Conservation (phyloP, 2,888 invertebrate species). For the Cynaeus angustus region DNA sequence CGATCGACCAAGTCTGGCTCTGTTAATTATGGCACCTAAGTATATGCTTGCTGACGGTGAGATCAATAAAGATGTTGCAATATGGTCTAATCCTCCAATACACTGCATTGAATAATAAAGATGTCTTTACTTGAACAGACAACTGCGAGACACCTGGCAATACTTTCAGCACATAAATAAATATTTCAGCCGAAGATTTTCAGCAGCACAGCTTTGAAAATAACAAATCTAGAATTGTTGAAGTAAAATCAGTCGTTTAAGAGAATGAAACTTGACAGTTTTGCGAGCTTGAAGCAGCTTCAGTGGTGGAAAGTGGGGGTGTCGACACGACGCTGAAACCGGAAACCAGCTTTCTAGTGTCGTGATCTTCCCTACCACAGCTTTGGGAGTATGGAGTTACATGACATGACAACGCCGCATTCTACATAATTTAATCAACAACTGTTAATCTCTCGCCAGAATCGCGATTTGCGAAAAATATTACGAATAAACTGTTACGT, state of each 20-base stretch:
- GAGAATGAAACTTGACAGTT: constrained; percentile 64
- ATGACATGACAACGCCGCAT: constrained; percentile 62
- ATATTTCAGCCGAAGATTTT: constrained; percentile 44
- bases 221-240: constrained; percentile 49
- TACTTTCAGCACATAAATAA: constrained; percentile 46
- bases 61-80: constrained; percentile 24
- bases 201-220: constrained; percentile 48
- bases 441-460: constrained; percentile 50
- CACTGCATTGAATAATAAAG: constrained; percentile 33
- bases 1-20: constrained; percentile 12
- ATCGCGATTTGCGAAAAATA: constrained; percentile 1
- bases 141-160: constrained; percentile 26
- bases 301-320: constrained; percentile 54
- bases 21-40: constrained; percentile 6
- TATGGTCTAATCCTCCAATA: constrained; percentile 19
- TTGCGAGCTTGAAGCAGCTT: constrained; percentile 56
- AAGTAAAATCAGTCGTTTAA: constrained; percentile 59
- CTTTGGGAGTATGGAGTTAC: constrained; percentile 69
- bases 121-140: constrained; percentile 38
- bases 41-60: constrained; percentile 24
- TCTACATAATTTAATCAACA: constrained; percentile 64
- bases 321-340: constrained; percentile 65
- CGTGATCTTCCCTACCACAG: constrained; percentile 64
- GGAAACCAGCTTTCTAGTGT: constrained; percentile 66
- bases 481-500: constrained; percentile 35